Evolutionary conservation across 2,888 invertebrate species (phyloP).

Genomic region (Lagria hirta): DNA sequence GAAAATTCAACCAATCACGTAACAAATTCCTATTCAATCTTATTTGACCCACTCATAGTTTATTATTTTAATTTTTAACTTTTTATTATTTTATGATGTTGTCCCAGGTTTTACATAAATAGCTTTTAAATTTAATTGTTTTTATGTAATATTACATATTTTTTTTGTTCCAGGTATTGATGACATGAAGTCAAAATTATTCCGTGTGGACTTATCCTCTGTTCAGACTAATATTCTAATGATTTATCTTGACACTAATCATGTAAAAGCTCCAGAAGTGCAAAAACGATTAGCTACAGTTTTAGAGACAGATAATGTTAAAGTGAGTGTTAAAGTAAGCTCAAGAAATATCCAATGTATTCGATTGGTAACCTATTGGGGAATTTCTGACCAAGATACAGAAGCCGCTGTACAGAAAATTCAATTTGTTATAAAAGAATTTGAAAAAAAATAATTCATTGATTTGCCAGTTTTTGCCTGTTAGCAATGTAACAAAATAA

Average conservation of each 20-base stretch:
- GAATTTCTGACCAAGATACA: slow-evolving; percentile 68
- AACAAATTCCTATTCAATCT: too few species aligned
- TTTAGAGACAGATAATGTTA: slow-evolving; percentile 55
- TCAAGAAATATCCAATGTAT: slow-evolving; percentile 62
- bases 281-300: slow-evolving; percentile 57
- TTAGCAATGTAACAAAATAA: too few species aligned
- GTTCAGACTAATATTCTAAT: slow-evolving; percentile 78
- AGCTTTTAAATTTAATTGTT: too few species aligned
- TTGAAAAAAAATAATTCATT: slow-evolving; percentile 38
- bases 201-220: slow-evolving; percentile 62
- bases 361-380: slow-evolving; percentile 71
- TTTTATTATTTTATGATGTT: too few species aligned
- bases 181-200: slow-evolving; percentile 61
- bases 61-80: too few species aligned
- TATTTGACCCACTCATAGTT: too few species aligned
- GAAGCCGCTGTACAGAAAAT: slow-evolving; percentile 72
- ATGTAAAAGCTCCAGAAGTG: slow-evolving; percentile 59
- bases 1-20: too few species aligned
- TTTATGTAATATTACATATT: slow-evolving; percentile 2
- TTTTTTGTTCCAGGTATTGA: slow-evolving; percentile 58
- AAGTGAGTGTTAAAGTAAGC: slow-evolving; percentile 61
- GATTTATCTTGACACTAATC: slow-evolving; percentile 58
- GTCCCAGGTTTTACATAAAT: too few species aligned
- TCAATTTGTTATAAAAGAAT: slow-evolving; percentile 65
- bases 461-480: background rate